Base-by-base conservation (phyloP, 2,797 vertebrate genomes). In the Tiaroga cobitis region DNA sequence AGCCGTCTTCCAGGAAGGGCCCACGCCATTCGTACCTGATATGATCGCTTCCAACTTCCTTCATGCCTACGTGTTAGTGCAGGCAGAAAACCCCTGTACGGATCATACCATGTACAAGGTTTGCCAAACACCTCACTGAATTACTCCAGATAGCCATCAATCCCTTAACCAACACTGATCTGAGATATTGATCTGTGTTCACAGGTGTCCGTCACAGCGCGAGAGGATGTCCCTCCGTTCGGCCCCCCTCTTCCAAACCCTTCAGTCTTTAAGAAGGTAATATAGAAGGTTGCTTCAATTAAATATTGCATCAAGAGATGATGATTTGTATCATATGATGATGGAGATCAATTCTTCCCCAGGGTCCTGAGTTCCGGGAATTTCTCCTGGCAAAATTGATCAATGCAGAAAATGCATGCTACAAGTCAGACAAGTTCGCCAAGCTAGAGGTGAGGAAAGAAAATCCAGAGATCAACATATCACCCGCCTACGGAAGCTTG, bases 31-130 rank as follows among this genome's bases (percentile, higher is more conserved):
- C 70, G 98, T 99, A 72, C 98, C 98, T 0, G 98, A 99, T 93
- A 99, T 98, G 96, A 99, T 99, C 0, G 98, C 98, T 81, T 99
- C 98, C 85, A 99, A 99, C 92, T 99, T 99, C 92, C 93, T 99
- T 81, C 98, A 99, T 0, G 96, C 98, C n/a, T 99, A 99, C 37
- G 94, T 99, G 0, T 95, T 99, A 3, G 96, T 99, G 88, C 98
- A 99, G 93, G 97, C 90, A 0, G 97, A 99, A 76, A 96, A 95
- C 90, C 92, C 94, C 0, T 95, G 95, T 54, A 94, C 95, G 0
- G 97, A 98, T 0, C 87, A 92, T 59, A 91, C 96, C 0, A 92
- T 93, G 0, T 99, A 99, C 93, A 99, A 97, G 97, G 98, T 99
- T 95, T 37, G 72, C 9, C 37, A 76, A 68, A 24, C 18, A 46